phyloP scores from a whole-genome alignment of 2,888 invertebrate genomes.

The Arrhopalites spinosus region DNA sequence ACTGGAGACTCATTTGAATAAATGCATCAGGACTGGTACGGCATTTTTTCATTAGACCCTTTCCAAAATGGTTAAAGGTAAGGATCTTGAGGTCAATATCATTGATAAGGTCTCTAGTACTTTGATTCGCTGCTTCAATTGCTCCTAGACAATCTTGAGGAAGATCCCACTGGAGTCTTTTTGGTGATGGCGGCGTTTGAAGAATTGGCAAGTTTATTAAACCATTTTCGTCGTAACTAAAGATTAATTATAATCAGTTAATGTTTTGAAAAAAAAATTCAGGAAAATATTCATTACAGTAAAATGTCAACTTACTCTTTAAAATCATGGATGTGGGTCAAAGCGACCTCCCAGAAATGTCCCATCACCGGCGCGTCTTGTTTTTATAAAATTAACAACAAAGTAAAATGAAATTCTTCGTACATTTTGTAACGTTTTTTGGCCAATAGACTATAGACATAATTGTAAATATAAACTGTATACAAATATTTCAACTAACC shows the following conservation, averaged over 20 bases:
- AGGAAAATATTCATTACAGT: neutral
- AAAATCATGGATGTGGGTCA: neutral
- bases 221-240: slow-evolving; percentile 77
- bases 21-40: slow-evolving; percentile 94
- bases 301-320: slow-evolving; percentile 62
- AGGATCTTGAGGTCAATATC: slow-evolving; percentile 90
- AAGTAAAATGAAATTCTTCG: too few relatives aligned
- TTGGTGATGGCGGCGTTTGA: slow-evolving; percentile 75
- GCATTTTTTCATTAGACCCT: slow-evolving; percentile 95
- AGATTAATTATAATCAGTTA: neutral
- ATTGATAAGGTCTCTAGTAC: slow-evolving; percentile 76
- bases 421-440: too few relatives aligned
- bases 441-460: too few relatives aligned
- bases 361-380: slow-evolving; percentile 98
- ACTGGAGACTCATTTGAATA: slow-evolving; percentile 93
- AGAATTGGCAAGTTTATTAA: slow-evolving; percentile 65
- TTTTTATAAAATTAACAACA: too few relatives aligned
- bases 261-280: too few relatives aligned
- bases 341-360: slow-evolving; percentile 88
- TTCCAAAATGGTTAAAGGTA: slow-evolving; percentile 85
- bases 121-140: slow-evolving; percentile 67
- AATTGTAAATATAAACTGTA: too few relatives aligned
- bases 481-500: too few relatives aligned
- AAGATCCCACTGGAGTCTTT: slow-evolving; percentile 88
- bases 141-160: slow-evolving; percentile 68